Base-by-base conservation (phyloP, 2,113 vertebrate species). In the Apteryx mantelli region DNA sequence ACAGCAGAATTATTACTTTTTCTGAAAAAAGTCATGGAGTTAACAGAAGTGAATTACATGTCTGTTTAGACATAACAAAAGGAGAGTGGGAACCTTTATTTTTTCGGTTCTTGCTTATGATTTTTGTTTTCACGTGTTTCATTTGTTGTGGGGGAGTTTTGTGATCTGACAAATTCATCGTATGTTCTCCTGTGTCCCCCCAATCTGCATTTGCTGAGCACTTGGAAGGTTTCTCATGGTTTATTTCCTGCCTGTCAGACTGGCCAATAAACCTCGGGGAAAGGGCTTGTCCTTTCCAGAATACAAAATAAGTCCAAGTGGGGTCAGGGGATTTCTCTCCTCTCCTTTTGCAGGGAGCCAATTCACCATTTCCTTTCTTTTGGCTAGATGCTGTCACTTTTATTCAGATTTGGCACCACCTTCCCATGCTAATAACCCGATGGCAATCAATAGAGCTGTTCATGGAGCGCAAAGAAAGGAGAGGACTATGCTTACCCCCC, bases 401-500 rank as follows among this genome's bases (percentile, higher is more conserved):
- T 76, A 95, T 96, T 97, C 95, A 97, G 78, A 20, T 90, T 89
- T 75, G 83, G 84, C 74, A 88, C 94, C 94, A 97, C 93, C 95
- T 97, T 95, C 94, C 95, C 93, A 96, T 97, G 94, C 96, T 96
- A 97, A 96, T 95, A 96, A 89, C 97, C 84, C 52, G 0, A 89
- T 95, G 85, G 84, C 94, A 89, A 95, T 96, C 96, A 97, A 95
- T 95, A 91, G 96, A 95, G 91, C 97, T 97, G 89, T 95, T 93
- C 85, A 95, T 86, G 68, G 94, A 86, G 91, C 75, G 79, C 91
- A 82, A 73, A 96, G 91, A 95, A 95, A 91, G 66, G 85, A 94
- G 82, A 86, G 55, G 71, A 64, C 77, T 76, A 82, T 0, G 4
- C 65, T 91, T 85, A n/a, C 58, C 82, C 75, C 68, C 66, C 16